Evolutionary conservation across 2,888 invertebrate species (phyloP), one percentile per base, ranked within the genome.

Genomic region (Cantharis nigra): DNA sequence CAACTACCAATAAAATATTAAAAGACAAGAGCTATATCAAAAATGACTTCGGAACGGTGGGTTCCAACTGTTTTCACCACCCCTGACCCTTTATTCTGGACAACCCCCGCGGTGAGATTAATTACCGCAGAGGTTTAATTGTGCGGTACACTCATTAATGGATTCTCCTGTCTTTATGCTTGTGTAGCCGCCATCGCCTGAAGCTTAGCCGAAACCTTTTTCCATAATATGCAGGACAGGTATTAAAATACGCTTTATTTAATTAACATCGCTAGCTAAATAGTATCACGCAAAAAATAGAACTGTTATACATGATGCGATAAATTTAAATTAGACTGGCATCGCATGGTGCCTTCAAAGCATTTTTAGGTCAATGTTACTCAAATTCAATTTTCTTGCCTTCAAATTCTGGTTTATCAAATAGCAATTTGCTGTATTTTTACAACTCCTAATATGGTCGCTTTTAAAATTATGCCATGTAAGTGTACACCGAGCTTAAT

Each of bases 41-140:
- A 80, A 74, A 79, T 79, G 79, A 80, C 78, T 78, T 71, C 74
- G 69, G 76, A 79, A 80, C 74, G 73, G n/a, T 69, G 73, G 72
- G 73, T 64, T 71, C 70, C 69, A 49, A 69, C 77, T 64, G 69
- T 71, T 65, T 65, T 72, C 75, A 69, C 30, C 70, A 63, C 71
- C 70, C 76, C 65, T 20, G 65, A 20, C 76, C 72, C 72, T 65
- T 49, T 49, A 69, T 63, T 64, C 28, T 74, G 76, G 74, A 72
- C 78, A 74, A 76, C 79, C 78, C 83, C 84, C 80, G 80, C 79
- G 81, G 84, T 72, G 84, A 84, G 83, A 84, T 84, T 83, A 84
- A 84, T 84, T 84, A 82, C 82, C 81, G 78, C 78, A 76, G 78
- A 78, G 80, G 79, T 82, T 84, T 84, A 84, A 84, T 84, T 84